Evolutionary conservation across 2,888 invertebrate species (phyloP).

Genomic region (Unio pictorum): DNA sequence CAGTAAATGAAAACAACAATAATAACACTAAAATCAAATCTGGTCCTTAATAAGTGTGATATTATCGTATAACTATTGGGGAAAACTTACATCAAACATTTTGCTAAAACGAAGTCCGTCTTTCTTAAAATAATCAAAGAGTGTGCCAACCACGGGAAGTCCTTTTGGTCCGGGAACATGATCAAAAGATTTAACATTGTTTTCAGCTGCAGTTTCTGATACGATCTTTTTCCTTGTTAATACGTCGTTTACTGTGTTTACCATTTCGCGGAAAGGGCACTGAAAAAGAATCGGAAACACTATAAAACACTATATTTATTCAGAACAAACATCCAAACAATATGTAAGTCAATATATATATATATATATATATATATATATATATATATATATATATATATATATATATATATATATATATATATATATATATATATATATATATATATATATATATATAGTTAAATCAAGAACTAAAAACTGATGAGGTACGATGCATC

Average conservation of each 20-base stretch:
- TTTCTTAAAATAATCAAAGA: conserved; percentile 65
- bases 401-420: too few relatives aligned
- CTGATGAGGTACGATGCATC: too few relatives aligned
- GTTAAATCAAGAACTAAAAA: too few relatives aligned
- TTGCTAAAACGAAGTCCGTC: conserved; percentile 67
- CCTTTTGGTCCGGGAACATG: conserved; percentile 67
- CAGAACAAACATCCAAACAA: neutral
- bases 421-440: too few relatives aligned
- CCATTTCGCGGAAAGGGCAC: conserved; percentile 50
- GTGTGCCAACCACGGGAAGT: conserved; percentile 61
- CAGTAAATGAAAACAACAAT: too few relatives aligned
- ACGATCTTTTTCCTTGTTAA: conserved; percentile 9
- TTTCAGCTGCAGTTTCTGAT: conserved; percentile 1
- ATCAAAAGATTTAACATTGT: conserved; percentile 45
- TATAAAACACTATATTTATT: neutral
- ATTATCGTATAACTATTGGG: too few relatives aligned
- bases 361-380: too few relatives aligned
- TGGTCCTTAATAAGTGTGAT: too few relatives aligned
- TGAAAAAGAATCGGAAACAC: conserved; percentile 16
- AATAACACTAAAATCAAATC: too few relatives aligned
- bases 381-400: too few relatives aligned
- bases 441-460: too few relatives aligned
- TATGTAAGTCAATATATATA: too few relatives aligned
- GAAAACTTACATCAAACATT: conserved; percentile 66
- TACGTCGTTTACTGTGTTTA: conserved; percentile 34